phyloP scores from a whole-genome alignment of 2,888 invertebrate species.

The Dysmachus trigonus region DNA sequence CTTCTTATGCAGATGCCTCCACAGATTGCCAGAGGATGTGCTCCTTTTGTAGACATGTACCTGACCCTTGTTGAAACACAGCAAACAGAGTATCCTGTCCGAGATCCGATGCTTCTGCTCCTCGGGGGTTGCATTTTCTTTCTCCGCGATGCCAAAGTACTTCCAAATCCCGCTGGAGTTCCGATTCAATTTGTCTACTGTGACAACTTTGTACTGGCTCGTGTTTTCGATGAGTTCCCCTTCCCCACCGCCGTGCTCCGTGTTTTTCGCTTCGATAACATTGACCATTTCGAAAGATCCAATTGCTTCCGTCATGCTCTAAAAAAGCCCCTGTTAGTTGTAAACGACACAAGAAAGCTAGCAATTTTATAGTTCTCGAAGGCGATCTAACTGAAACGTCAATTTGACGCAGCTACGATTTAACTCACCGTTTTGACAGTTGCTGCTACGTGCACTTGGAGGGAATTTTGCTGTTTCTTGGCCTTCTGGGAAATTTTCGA shows the following conservation, averaged over 20 bases:
- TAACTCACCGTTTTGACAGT: background rate
- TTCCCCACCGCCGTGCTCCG: background rate
- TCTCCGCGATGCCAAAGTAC: slow-evolving; percentile 34
- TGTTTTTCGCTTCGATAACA: slow-evolving; percentile 4
- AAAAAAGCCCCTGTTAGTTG: background rate
- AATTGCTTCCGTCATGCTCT: background rate
- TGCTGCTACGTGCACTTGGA: background rate
- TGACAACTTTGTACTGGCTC: slow-evolving; percentile 26
- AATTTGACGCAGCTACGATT: background rate
- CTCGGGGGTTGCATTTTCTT: slow-evolving; percentile 1
- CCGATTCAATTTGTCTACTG: background rate
- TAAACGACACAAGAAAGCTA: background rate
- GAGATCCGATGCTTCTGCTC: background rate
- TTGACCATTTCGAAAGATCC: slow-evolving; percentile 20
- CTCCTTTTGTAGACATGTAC: slow-evolving; percentile 51
- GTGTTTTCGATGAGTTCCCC: slow-evolving; percentile 11
- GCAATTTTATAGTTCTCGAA: background rate
- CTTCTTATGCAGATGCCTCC: slow-evolving; percentile 50
- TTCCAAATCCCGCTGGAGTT: slow-evolving; percentile 22
- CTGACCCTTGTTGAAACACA: slow-evolving; percentile 48
- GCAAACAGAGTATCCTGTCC: slow-evolving; percentile 50
- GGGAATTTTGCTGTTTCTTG: background rate
- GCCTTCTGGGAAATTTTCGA: background rate
- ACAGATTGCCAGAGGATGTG: slow-evolving; percentile 51
- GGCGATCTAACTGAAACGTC: background rate